phyloP scores from a whole-genome alignment of 2,888 invertebrate species.

The Smittia aterrima region DNA sequence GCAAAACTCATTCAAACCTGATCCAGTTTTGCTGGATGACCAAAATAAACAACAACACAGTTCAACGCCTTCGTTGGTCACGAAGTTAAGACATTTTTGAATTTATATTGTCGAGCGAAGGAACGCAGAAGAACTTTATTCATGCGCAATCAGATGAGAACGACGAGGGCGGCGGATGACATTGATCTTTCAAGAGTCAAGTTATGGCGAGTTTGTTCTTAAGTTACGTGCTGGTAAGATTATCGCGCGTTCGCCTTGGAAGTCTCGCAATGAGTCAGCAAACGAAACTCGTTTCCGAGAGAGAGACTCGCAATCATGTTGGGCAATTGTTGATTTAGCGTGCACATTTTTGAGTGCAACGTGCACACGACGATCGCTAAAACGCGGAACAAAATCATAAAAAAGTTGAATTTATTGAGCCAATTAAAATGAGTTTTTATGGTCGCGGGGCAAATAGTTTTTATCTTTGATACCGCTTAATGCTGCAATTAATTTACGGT shows the following conservation, averaged over 20 bases:
- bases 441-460: slow-evolving; percentile 14
- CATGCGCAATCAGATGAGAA: neutral
- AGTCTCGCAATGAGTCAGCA: neutral
- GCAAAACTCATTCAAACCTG: neutral
- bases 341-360: neutral
- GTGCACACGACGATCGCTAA: slow-evolving; percentile 11
- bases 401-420: neutral
- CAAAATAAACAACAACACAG: neutral
- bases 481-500: slow-evolving; percentile 19
- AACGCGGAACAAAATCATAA: slow-evolving; percentile 17
- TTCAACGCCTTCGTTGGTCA: slow-evolving; percentile 8
- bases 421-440: slow-evolving; percentile 18
- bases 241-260: too few species aligned
- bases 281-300: neutral
- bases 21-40: neutral
- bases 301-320: slow-evolving; percentile 9
- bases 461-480: neutral
- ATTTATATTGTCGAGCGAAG: neutral
- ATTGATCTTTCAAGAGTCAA: slow-evolving; percentile 13
- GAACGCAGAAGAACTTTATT: neutral
- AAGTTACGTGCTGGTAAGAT: too few species aligned
- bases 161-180: neutral
- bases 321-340: slow-evolving; percentile 13
- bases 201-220: too few species aligned
- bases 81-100: neutral